Evolutionary conservation across 2,888 invertebrate species (phyloP).

Genomic region (Automeris io): DNA sequence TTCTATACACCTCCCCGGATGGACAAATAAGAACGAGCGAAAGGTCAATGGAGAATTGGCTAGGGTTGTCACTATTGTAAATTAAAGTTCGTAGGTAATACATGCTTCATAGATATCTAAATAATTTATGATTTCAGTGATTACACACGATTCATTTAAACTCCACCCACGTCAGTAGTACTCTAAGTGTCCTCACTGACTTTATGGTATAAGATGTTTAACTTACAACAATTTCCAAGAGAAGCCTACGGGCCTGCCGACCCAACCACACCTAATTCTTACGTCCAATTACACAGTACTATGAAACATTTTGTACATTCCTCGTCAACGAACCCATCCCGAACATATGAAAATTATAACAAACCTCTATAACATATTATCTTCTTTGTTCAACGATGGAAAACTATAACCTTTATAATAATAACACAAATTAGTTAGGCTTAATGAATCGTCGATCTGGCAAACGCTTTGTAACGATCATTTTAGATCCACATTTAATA

Average conservation of each 20-base stretch:
- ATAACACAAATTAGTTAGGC: slow-evolving; percentile 70
- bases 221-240: slow-evolving; percentile 66
- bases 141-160: slow-evolving; percentile 15
- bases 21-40: no score
- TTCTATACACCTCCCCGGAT: no score
- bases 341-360: slow-evolving; percentile 64
- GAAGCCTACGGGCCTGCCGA: slow-evolving; percentile 50
- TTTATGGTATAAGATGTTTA: slow-evolving; percentile 30
- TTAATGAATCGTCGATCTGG: slow-evolving; percentile 39
- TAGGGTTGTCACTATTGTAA: no score
- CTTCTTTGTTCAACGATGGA: slow-evolving; percentile 74
- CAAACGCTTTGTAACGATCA: slow-evolving; percentile 35
- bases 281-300: slow-evolving; percentile 69
- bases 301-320: slow-evolving; percentile 68
- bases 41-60: no score
- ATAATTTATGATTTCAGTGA: slow-evolving; percentile 28
- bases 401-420: slow-evolving; percentile 69
- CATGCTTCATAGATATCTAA: no score
- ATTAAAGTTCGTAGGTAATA: no score
- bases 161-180: slow-evolving; percentile 65
- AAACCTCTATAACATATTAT: slow-evolving; percentile 68
- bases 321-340: slow-evolving; percentile 43
- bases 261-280: slow-evolving; percentile 50
- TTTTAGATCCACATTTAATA: slow-evolving; percentile 28
- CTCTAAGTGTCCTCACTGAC: slow-evolving; percentile 72